A percentile compares a stretch with the other conserved stretches of the same genome.
Conservation (phyloP, 2,797 vertebrate species). For the Nannoperca australis region DNA sequence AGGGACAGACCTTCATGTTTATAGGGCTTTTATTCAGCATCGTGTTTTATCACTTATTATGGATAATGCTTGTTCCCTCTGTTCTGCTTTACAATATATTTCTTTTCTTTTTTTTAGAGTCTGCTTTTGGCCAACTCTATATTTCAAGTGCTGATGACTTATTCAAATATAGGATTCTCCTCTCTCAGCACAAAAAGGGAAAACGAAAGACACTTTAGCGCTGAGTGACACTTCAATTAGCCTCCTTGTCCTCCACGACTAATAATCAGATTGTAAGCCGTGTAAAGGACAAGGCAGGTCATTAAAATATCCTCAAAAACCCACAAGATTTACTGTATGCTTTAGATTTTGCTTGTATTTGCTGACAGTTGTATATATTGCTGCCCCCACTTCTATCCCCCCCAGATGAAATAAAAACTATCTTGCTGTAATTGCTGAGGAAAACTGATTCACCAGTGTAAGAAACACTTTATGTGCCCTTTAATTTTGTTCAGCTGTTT, state of each 20-base stretch:
- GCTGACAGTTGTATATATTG: conserved; percentile 63
- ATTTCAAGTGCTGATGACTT: conserved; percentile 69
- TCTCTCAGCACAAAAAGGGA: conserved; percentile 55
- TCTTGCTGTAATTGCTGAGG: conserved; percentile 73
- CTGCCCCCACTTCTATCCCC: conserved; percentile 27
- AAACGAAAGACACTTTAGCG: conserved; percentile 66
- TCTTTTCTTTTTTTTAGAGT: conserved; percentile 30
- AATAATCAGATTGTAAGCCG: conserved; percentile 83
- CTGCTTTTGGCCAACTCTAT: conserved; percentile 57
- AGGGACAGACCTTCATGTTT: no score
- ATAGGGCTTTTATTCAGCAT: not conserved
- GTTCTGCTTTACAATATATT: conserved; percentile 11
- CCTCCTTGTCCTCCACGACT: conserved; percentile 74
- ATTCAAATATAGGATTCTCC: conserved; percentile 75
- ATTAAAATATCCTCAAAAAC: conserved; percentile 81
- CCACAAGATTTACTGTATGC: conserved; percentile 67
- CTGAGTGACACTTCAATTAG: conserved; percentile 88
- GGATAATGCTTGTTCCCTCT: not conserved
- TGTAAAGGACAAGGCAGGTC: conserved; percentile 79
- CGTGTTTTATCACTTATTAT: conserved; percentile 1
- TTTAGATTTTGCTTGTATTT: conserved; percentile 67
- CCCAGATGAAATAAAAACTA: conserved; percentile 75
- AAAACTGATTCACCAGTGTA: conserved; percentile 75
- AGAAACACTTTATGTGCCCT: conserved; percentile 70
- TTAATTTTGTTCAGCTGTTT: conserved; percentile 66